These are phyloP conservation scores for Drosophila equinoxialis DNA, from an alignment of 1,140 invertebrate genomes.

Conservation along the genomic window DNA sequence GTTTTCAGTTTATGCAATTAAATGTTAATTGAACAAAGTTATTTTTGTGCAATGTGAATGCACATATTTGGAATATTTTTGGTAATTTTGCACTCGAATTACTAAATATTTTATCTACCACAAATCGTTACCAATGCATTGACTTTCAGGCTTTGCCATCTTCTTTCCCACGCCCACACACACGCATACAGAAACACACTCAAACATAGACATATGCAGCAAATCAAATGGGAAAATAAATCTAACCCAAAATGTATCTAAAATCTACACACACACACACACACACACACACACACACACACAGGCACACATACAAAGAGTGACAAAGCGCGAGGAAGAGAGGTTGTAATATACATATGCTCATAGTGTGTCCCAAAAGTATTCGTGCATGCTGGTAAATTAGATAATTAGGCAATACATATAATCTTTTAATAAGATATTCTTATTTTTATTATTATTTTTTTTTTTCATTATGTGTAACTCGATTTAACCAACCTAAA, in stretches of 20 bases:
- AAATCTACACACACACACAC: slow-evolving; percentile 10
- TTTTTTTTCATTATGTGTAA: no score
- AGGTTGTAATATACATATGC: slow-evolving; percentile 7
- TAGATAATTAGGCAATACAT: no score
- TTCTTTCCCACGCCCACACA: slow-evolving; percentile 12
- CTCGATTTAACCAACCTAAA: no score
- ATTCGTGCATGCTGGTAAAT: neutral
- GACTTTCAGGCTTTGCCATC: neutral
- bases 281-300: slow-evolving; percentile 12
- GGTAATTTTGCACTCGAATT: slow-evolving; percentile 4
- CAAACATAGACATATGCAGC: slow-evolving; percentile 23
- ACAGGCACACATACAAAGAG: slow-evolving; percentile 12
- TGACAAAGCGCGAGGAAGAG: neutral
- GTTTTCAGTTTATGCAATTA: neutral
- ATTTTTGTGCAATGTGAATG: neutral
- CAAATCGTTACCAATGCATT: slow-evolving; percentile 38
- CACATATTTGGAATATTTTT: slow-evolving; percentile 9
- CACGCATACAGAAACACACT: slow-evolving; percentile 1
- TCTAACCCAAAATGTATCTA: slow-evolving; percentile 30
- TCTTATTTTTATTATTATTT: no score
- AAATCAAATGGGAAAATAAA: slow-evolving; percentile 43
- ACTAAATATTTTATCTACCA: slow-evolving; percentile 28
- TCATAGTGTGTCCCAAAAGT: slow-evolving; percentile 4
- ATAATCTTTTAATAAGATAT: no score
- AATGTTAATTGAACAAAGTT: slow-evolving; percentile 9